A percentile compares a stretch with the other conserved stretches of the same genome.
Conservation (phyloP, 2,797 vertebrate species). For the Hafferia zeledoni region DNA sequence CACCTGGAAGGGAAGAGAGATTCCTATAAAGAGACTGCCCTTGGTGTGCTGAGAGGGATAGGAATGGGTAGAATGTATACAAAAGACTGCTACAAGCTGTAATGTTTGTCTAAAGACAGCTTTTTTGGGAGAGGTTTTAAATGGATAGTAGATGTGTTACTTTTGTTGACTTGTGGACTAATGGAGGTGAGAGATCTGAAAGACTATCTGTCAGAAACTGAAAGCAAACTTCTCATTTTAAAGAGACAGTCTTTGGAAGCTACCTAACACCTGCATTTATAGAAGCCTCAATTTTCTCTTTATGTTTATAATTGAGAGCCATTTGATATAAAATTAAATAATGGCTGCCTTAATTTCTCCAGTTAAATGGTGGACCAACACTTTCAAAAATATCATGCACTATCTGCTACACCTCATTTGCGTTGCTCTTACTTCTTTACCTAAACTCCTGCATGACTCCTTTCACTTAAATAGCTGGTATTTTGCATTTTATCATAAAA, state of each 20-base stretch:
- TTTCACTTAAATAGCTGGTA: not conserved
- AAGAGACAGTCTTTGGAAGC: not conserved
- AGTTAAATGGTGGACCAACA: not conserved
- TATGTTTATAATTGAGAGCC: not conserved
- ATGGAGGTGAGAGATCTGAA: not conserved
- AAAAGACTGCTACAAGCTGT: not conserved
- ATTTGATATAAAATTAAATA: not conserved
- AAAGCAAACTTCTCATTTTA: not conserved
- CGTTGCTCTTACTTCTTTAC: not conserved
- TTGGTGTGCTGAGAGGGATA: not conserved
- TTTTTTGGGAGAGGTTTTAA: not conserved
- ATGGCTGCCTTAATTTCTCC: not conserved
- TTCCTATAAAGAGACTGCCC: not conserved
- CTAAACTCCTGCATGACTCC: not conserved
- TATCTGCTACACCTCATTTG: not conserved
- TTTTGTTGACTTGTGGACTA: not conserved
- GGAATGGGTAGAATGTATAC: not conserved
- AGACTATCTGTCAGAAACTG: not conserved
- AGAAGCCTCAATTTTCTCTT: not conserved
- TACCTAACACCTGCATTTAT: not conserved
- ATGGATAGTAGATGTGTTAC: not conserved
- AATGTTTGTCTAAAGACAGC: not conserved
- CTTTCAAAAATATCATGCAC: not conserved
- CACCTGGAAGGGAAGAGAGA: not conserved
- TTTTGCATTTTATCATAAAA: not conserved